phyloP scores from a whole-genome alignment of 1,140 invertebrate genomes.

The Idris sp. region DNA sequence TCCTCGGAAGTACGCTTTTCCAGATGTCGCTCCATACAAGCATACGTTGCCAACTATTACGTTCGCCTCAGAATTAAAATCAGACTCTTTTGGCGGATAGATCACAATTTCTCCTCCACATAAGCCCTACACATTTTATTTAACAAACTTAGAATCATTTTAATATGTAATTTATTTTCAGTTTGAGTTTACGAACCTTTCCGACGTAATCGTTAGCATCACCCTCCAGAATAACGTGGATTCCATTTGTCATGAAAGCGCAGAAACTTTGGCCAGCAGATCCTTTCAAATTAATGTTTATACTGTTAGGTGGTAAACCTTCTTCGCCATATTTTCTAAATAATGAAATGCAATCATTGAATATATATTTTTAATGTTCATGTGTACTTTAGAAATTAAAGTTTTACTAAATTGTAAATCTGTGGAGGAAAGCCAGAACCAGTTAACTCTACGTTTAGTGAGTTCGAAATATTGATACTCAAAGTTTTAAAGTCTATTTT shows the following conservation, averaged over 20 bases:
- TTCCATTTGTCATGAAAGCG: constrained; percentile 95
- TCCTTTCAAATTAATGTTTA: constrained; percentile 92
- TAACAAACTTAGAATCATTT: too few species aligned
- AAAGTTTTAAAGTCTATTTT: too few species aligned
- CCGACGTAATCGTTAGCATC: constrained; percentile 99
- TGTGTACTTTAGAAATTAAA: too few species aligned
- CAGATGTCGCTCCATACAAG: constrained; percentile 97
- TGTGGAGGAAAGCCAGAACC: too few species aligned
- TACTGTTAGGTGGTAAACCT: constrained; percentile 90
- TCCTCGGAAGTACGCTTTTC: constrained; percentile 96
- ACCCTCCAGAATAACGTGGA: constrained; percentile 94
- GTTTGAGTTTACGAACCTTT: constrained; percentile 73
- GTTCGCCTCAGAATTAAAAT: constrained; percentile 93
- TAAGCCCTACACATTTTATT: too few species aligned
- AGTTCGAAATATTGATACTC: too few species aligned
- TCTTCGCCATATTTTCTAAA: constrained; percentile 91
- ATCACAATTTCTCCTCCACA: constrained; percentile 97
- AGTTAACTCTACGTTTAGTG: too few species aligned
- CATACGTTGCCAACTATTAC: constrained; percentile 99
- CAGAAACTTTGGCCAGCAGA: constrained; percentile 99
- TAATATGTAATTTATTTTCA: too few species aligned
- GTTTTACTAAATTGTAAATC: too few species aligned
- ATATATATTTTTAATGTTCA: too few species aligned
- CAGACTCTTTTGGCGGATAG: constrained; percentile 91
- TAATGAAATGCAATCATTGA: background rate